A percentile compares a stretch with the other conserved stretches of the same genome.
These are phyloP conservation scores for Xiphydria camelus DNA, from an alignment of 2,888 invertebrate species.

Conservation along the genomic window DNA sequence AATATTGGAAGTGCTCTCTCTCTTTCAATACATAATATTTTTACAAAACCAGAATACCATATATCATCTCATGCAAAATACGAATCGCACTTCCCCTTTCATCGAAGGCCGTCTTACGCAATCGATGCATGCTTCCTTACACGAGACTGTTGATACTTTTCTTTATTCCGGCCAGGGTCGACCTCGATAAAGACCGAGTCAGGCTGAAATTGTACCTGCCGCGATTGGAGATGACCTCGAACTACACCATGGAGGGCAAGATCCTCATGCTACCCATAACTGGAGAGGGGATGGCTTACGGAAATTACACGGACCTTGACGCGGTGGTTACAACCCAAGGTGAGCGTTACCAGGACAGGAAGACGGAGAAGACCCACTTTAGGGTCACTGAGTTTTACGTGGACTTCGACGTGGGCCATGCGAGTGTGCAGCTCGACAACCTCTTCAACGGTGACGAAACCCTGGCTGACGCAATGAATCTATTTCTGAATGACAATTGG, in stretches of 20 bases:
- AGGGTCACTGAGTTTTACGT: constrained; percentile 68
- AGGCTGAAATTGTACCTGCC: constrained; percentile 68
- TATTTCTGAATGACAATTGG: constrained; percentile 80
- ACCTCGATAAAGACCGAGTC: constrained; percentile 63
- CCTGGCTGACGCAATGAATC: constrained; percentile 71
- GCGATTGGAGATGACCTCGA: constrained; percentile 65
- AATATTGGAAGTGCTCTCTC: no score
- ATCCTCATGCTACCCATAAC: constrained; percentile 75
- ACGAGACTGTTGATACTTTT: no score
- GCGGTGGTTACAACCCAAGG: constrained; percentile 66
- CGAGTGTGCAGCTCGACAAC: constrained; percentile 69
- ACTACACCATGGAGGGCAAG: constrained; percentile 70
- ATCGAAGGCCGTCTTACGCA: no score
- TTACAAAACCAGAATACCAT: no score
- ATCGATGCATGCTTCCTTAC: no score
- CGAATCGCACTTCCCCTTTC: neutral
- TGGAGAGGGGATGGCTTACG: constrained; percentile 69
- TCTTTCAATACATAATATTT: no score
- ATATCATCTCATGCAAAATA: neutral
- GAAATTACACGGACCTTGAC: constrained; percentile 73
- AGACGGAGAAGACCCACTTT: constrained; percentile 56
- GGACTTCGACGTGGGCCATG: constrained; percentile 69
- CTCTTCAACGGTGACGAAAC: constrained; percentile 70
- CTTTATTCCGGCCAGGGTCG: constrained; percentile 60
- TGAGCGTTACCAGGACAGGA: constrained; percentile 59